Evolutionary conservation across 1,140 invertebrate species (phyloP).

Genomic region (Dendrolimus kikuchii): DNA sequence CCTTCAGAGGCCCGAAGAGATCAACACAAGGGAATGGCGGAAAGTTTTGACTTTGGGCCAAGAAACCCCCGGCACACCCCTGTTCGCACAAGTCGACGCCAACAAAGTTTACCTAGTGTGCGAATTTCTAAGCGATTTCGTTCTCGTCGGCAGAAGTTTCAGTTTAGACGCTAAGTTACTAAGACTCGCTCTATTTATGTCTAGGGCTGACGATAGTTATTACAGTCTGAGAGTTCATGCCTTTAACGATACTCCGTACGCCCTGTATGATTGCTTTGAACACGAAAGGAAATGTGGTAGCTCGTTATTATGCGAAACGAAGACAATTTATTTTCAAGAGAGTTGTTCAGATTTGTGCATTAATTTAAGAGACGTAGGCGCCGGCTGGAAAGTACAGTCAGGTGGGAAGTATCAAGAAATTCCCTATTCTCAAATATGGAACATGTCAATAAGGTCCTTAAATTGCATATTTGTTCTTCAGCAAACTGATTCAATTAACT

Average conservation of each 20-base stretch:
- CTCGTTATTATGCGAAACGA: conserved; percentile 89
- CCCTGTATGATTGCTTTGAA: conserved; percentile 84
- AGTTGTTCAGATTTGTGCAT: conserved; percentile 90
- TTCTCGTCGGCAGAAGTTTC: conserved; percentile 86
- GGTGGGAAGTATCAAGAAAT: conserved; percentile 92
- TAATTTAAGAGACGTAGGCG: conserved; percentile 58
- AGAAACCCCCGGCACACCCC: conserved; percentile 94
- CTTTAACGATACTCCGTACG: conserved; percentile 93
- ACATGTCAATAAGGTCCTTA: conserved; percentile 81
- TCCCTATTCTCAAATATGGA: conserved; percentile 91
- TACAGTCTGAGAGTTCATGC: conserved; percentile 77
- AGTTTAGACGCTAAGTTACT: conserved; percentile 81
- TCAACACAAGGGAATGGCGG: conserved; percentile 76
- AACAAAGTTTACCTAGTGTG: conserved; percentile 91
- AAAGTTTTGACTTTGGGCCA: conserved; percentile 91
- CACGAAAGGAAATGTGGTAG: conserved; percentile 88
- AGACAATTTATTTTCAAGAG: conserved; percentile 90
- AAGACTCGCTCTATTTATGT: conserved; percentile 87
- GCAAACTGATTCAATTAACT: conserved; percentile 69
- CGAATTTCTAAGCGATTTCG: conserved; percentile 89
- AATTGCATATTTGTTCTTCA: conserved; percentile 91
- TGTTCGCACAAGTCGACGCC: conserved; percentile 93
- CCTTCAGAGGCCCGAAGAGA: conserved; percentile 76
- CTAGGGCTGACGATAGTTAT: conserved; percentile 74
- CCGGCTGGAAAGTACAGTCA: conserved; percentile 88